Evolutionary conservation across 2,888 invertebrate species (phyloP).

Genomic region (Drosophila koepferae): DNA sequence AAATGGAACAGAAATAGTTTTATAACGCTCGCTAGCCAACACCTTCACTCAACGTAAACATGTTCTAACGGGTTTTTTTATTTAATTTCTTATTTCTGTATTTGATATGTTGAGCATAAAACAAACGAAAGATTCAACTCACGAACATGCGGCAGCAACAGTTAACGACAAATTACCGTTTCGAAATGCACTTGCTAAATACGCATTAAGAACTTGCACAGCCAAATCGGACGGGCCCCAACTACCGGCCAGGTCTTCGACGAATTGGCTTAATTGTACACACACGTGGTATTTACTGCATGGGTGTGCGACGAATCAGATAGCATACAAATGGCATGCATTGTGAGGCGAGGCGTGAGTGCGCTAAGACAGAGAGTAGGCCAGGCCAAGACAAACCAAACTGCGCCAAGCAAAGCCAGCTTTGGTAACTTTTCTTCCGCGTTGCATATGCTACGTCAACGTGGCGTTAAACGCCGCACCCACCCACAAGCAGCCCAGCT

Average conservation of each 20-base stretch:
- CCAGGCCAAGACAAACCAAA: constrained; percentile 7
- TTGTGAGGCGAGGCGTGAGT: constrained; percentile 30
- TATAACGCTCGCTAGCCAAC: constrained; percentile 4
- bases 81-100: neutral
- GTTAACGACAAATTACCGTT: constrained; percentile 79
- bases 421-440: constrained; percentile 72
- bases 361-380: constrained; percentile 33
- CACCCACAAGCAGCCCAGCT: constrained; percentile 67
- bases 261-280: constrained; percentile 39
- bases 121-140: constrained; percentile 71
- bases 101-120: neutral
- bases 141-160: constrained; percentile 62
- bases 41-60: constrained; percentile 22
- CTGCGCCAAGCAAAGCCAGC: constrained; percentile 26
- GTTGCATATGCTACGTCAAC: constrained; percentile 69
- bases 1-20: constrained; percentile 36
- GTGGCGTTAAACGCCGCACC: constrained; percentile 61
- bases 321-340: constrained; percentile 75
- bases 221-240: constrained; percentile 53
- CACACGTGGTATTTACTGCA: constrained; percentile 19
- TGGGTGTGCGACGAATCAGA: constrained; percentile 63
- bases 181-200: constrained; percentile 77
- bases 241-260: constrained; percentile 22
- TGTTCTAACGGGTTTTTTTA: constrained; percentile 63
- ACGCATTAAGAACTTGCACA: constrained; percentile 63